Evolutionary conservation across 2,888 invertebrate species (phyloP), one percentile per base, ranked within the genome.

Genomic region (Cylindroiulus punctatus): DNA sequence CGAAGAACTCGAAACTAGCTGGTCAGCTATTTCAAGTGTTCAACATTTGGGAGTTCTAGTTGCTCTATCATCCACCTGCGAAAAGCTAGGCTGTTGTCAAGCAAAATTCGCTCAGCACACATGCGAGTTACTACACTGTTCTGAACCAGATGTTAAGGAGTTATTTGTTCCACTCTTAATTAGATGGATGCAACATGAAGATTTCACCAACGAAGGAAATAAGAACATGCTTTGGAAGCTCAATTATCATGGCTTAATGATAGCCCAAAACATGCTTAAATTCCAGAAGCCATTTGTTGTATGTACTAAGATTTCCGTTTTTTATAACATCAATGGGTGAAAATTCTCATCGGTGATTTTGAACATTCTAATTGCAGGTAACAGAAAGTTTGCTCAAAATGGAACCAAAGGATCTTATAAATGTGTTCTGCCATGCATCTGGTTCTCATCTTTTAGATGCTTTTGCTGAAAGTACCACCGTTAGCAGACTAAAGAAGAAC

Each of bases 361-460:
- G 36, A 36, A 2, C 36, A 19, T 82, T 82, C 32, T n/a, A n/a
- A 36, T 82, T 12, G 30, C 42, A 82, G 82, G 82, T 82, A 40
- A 42, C 42, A 7, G 82, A 82, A 82, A 82, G 82, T 10, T 22
- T 82, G 36, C n/a, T 82, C n/a, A 12, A 26, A 22, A 82, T 84
- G 84, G 44, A 3, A n/a, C 14, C 82, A 22, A 84, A 84, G 30
- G 40, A 84, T 44, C 82, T 84, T 4, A 0, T 44, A 22, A 84
- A 17, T 7, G 7, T 84, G 44, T 47, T 84, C 22, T 84, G 84
- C 44, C n/a, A 84, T 26, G n/a, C n/a, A 7, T 44, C 30, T 17
- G 84, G 84, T 84, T 84, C 84, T n/a, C 22, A 84, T 14, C 4
- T 84, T 2, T 47, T 84, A 47, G 84, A 84, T n/a, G 84, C 84